Evolutionary conservation across 2,113 vertebrate species (phyloP).

Genomic region (Illadopsis cleaveri): DNA sequence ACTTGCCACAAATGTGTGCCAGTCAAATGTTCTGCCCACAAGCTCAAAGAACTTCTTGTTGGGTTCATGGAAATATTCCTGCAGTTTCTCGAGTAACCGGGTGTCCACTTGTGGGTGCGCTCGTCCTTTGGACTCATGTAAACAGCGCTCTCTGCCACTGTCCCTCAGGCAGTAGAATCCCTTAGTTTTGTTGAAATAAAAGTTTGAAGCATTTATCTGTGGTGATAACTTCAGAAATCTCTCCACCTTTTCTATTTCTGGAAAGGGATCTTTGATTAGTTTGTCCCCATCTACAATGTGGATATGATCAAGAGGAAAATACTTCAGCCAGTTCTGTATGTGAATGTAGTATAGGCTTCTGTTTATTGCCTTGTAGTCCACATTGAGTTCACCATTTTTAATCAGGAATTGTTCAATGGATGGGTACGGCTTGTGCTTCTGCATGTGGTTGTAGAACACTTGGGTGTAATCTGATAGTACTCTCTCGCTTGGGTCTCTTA

Average conservation of each 20-base stretch:
- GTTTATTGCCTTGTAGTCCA: conserved; percentile 96
- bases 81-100: conserved; percentile 85
- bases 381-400: conserved; percentile 85
- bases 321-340: conserved; percentile 91
- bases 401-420: conserved; percentile 88
- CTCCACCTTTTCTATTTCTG: conserved; percentile 93
- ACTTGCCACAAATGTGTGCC: conserved; percentile 78
- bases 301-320: conserved; percentile 85
- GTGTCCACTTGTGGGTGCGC: conserved; percentile 87
- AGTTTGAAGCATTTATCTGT: conserved; percentile 91
- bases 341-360: conserved; percentile 91
- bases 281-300: conserved; percentile 93
- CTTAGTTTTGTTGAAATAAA: conserved; percentile 97
- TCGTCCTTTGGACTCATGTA: conserved; percentile 94
- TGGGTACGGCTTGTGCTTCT: conserved; percentile 91
- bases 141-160: conserved; percentile 86
- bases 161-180: conserved; percentile 96
- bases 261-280: conserved; percentile 90
- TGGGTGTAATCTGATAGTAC: conserved; percentile 97
- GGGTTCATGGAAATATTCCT: conserved; percentile 90
- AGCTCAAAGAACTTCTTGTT: conserved; percentile 94
- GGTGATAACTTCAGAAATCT: conserved; percentile 87
- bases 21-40: conserved; percentile 92
- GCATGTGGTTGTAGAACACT: conserved; percentile 92
- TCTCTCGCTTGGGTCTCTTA: conserved; percentile 91